Evolutionary conservation across 2,888 invertebrate species (phyloP), one percentile per base, ranked within the genome.

Genomic region (Ophion obscuratus): DNA sequence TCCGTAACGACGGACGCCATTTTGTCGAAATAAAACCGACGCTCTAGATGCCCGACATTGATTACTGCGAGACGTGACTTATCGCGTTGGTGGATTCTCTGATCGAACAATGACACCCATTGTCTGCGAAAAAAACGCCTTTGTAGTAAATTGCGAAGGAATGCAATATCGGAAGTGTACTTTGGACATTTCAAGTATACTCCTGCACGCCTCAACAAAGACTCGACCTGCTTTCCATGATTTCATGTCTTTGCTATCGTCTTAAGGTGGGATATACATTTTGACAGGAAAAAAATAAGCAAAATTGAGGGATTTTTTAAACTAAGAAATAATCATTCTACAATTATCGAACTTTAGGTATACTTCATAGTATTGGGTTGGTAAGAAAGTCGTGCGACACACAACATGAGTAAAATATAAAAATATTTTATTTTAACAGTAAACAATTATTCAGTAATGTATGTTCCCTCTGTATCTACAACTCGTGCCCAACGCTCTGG

Each of bases 11-110:
- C 89, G 87, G 81, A 66, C 44, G 64, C 82, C 84, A 24, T 84
- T 74, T 84, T 81, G 71, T 64, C 20, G 71, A 66, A 57, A 74
- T 53, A 53, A 62, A 74, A 88, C 87, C 82, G 82, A 76, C 88
- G 88, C 91, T 90, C 88, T 86, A 91, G 93, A 93, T 92, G 92
- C 88, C 90, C 92, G 91, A 93, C 91, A 93, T 93, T 91, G 93
- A 93, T 93, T 92, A 88, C 68, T 24, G 88, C 85, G 75, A 89
- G 89, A 92, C 92, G 92, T 93, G 93, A 89, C 89, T 79, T 93
- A 93, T 93, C 93, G 36, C 53, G 61, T 6, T 5, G 36, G 67
- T n/a, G 40, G 40, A 40, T 71, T 57, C 57, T 73, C 62, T 62
- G 17, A 24, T 31, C 17, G 14, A 62, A 36, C 31, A 76, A 76